Evolutionary conservation across 1,140 invertebrate species (phyloP), one percentile per base, ranked within the genome.

Genomic region (Drosophila paulistorum): DNA sequence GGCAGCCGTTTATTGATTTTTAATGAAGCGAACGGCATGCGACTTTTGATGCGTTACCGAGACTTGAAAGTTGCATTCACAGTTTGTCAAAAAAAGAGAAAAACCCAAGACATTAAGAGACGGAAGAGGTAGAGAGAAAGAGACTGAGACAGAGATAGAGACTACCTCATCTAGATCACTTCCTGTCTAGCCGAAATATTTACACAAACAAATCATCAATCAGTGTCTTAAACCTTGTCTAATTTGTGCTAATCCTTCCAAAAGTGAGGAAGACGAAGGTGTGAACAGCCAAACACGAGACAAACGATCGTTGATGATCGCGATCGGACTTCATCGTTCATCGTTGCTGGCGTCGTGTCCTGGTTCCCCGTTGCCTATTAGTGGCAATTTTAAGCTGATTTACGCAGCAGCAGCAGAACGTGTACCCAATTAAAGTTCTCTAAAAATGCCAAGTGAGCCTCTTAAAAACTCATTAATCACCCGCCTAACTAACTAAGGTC

Each of bases 391-490:
- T 83, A 68, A 82, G 87, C 87, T 91, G 87, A 90, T 90, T 90
- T 90, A 90, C 77, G 75, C 89, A 81, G 87, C 87, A 81, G 87
- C 87, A 82, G 80, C 87, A 84, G 30, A 82, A 78, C 87, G 81
- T 79, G 87, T 91, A 79, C 89, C 89, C 89, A 91, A 91, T 91
- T 91, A 91, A 91, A 81, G 60, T 81, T 77, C 79, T 82, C 75
- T 71, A 79, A 71, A 30, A 79, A 68, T 76, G 65, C 79, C 73
- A 85, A 76, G 73, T 82, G 89, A 90, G 89, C 83, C 89, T 89
- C 90, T 90, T 90, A 90, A 91, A 91, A 89, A 91, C 79, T 89
- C 89, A 91, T 91, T 91, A 89, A 91, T 91, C 89, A 91, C 89
- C 74, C 89, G 75, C 30, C 30, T 30, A 30, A 79, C 84, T 91